These are phyloP conservation scores for Stigmatopora argus DNA, from an alignment of 2,113 vertebrate species.

Conservation along the genomic window DNA sequence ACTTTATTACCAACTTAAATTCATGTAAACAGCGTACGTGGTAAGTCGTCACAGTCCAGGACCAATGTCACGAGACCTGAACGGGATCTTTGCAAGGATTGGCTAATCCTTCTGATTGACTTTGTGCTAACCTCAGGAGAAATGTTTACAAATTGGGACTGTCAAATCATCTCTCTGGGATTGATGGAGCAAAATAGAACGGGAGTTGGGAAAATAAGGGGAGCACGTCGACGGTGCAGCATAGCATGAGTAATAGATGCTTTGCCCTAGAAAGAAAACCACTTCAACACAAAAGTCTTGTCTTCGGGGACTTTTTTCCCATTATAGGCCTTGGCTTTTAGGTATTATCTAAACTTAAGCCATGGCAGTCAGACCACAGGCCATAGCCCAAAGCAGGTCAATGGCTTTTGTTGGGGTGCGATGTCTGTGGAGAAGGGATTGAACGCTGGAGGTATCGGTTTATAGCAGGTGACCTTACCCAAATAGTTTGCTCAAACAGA, in stretches of 20 bases:
- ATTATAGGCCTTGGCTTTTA: background rate
- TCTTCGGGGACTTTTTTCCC: background rate
- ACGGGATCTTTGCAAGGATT: constrained; percentile 47
- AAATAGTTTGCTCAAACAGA: too few species aligned
- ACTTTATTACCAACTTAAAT: constrained; percentile 55
- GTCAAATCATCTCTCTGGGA: background rate
- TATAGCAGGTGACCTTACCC: background rate
- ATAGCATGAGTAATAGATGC: background rate
- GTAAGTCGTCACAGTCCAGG: background rate
- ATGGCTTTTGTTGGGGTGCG: background rate
- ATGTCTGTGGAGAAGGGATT: background rate
- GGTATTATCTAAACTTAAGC: background rate
- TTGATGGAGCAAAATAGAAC: background rate
- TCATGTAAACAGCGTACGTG: background rate
- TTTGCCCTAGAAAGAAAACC: constrained; percentile 2
- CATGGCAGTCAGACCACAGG: background rate
- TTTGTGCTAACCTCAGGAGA: background rate
- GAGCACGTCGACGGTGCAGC: background rate
- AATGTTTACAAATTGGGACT: background rate
- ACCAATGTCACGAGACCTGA: constrained; percentile 57
- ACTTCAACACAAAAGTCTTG: constrained; percentile 1
- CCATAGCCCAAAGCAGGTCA: background rate
- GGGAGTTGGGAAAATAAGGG: background rate
- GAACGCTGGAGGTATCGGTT: background rate
- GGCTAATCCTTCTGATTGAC: background rate